Evolutionary conservation across 2,797 vertebrate genomes (phyloP).

Genomic region (Leptoclinus maculatus): DNA sequence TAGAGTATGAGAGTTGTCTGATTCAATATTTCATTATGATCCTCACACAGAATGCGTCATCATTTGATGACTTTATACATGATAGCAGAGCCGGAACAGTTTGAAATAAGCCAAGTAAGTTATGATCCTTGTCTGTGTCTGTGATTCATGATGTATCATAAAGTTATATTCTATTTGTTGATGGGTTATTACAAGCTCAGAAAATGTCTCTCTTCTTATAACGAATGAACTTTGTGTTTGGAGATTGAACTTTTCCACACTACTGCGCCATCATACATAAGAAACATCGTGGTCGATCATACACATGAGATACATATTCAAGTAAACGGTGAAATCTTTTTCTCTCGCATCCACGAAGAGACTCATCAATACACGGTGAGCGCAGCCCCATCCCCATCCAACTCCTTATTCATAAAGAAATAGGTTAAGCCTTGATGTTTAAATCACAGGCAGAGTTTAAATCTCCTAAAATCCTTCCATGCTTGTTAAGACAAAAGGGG

Average conservation of each 20-base stretch:
- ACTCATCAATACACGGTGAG: slow-evolving; percentile 76
- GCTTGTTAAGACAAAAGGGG: slow-evolving; percentile 80
- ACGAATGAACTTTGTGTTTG: slow-evolving; percentile 29
- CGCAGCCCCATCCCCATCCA: slow-evolving; percentile 53
- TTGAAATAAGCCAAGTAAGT: slow-evolving; percentile 18
- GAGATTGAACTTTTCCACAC: slow-evolving; percentile 30
- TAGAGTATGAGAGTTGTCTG: slow-evolving; percentile 9
- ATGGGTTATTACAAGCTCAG: slow-evolving; percentile 33
- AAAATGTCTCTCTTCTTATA: slow-evolving; percentile 20
- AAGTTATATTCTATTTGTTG: slow-evolving; percentile 31
- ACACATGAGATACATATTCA: slow-evolving; percentile 42
- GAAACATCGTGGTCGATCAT: slow-evolving; percentile 25
- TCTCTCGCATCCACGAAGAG: slow-evolving; percentile 60
- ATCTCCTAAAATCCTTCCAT: slow-evolving; percentile 80
- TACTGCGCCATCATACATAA: slow-evolving; percentile 34
- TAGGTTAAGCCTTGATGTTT: slow-evolving; percentile 85
- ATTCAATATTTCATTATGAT: slow-evolving; percentile 29
- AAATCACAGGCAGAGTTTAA: slow-evolving; percentile 78
- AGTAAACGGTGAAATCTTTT: slow-evolving; percentile 48
- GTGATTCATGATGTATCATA: slow-evolving; percentile 35
- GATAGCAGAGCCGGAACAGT: slow-evolving; percentile 16
- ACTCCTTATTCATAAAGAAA: slow-evolving; percentile 82
- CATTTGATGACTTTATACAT: slow-evolving; percentile 20
- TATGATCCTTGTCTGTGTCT: slow-evolving; percentile 21
- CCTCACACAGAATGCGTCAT: slow-evolving; percentile 10